Evolutionary conservation across 1,140 invertebrate species (phyloP).

Genomic region (Antheraea pernyi): DNA sequence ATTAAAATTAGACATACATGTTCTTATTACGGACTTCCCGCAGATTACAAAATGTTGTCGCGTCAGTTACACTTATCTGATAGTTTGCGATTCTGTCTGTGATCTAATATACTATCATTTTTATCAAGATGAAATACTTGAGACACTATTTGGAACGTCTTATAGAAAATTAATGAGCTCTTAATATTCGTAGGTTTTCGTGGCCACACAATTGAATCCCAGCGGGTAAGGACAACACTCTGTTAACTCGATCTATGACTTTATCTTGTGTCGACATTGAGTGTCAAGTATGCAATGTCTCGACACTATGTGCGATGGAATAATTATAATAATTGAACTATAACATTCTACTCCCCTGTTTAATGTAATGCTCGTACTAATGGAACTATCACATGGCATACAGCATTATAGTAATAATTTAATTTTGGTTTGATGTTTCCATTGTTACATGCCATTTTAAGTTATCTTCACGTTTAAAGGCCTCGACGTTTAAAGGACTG

Average conservation of each 20-base stretch:
- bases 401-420: too few relatives aligned
- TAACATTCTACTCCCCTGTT: not conserved
- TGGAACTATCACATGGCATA: not conserved
- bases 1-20: too few relatives aligned
- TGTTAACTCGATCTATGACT: constrained; percentile 2
- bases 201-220: not conserved
- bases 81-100: too few relatives aligned
- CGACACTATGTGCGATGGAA: not conserved
- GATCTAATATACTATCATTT: too few relatives aligned
- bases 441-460: too few relatives aligned
- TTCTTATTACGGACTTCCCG: too few relatives aligned
- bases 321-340: not conserved
- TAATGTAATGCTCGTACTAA: not conserved
- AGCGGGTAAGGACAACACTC: not conserved
- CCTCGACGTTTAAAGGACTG: too few relatives aligned
- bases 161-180: too few relatives aligned
- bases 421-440: too few relatives aligned
- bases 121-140: not conserved
- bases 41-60: too few relatives aligned
- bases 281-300: not conserved
- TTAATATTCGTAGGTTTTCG: not conserved
- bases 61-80: too few relatives aligned
- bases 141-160: not conserved
- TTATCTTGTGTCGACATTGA: not conserved
- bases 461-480: too few relatives aligned